Conservation (phyloP, 2,113 vertebrate species). For the Scomber japonicus region DNA sequence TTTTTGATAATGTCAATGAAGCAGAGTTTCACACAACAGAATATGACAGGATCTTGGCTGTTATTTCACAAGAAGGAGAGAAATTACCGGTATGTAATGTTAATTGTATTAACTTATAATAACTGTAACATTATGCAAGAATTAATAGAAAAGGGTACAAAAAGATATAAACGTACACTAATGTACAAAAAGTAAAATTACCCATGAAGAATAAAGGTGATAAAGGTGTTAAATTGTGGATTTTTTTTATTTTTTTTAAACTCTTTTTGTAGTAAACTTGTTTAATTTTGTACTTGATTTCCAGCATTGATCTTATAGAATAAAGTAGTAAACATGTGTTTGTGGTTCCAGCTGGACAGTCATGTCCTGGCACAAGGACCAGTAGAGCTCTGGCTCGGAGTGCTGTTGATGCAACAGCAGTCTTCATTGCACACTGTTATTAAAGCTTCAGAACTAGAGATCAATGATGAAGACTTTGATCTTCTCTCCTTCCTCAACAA, state of each 20-base stretch:
- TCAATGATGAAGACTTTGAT: slow-evolving; percentile 87
- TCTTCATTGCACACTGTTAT: slow-evolving; percentile 88
- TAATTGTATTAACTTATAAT: background rate
- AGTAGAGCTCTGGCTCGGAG: slow-evolving; percentile 89
- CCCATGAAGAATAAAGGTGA: too few relatives aligned
- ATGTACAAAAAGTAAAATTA: too few relatives aligned
- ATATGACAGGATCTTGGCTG: slow-evolving; percentile 88
- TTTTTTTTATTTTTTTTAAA: too few relatives aligned
- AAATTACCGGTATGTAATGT: slow-evolving; percentile 84
- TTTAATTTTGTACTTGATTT: background rate
- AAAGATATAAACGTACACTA: too few relatives aligned
- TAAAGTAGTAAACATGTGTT: slow-evolving; percentile 11
- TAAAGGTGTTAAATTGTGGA: too few relatives aligned
- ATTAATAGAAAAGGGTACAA: too few relatives aligned
- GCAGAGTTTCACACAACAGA: slow-evolving; percentile 88
- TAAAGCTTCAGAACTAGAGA: slow-evolving; percentile 84
- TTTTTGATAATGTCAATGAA: slow-evolving; percentile 92
- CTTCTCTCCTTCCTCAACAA: slow-evolving; percentile 87
- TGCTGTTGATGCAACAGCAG: slow-evolving; percentile 86
- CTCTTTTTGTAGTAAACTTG: too few relatives aligned
- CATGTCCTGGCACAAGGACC: slow-evolving; percentile 88
- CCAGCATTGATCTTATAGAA: background rate
- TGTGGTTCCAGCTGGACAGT: slow-evolving; percentile 83
- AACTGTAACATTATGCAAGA: background rate
- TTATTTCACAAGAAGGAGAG: slow-evolving; percentile 92